These are phyloP conservation scores for Oncorhynchus clarkii DNA, from an alignment of 2,113 vertebrate genomes.

Conservation along the genomic window DNA sequence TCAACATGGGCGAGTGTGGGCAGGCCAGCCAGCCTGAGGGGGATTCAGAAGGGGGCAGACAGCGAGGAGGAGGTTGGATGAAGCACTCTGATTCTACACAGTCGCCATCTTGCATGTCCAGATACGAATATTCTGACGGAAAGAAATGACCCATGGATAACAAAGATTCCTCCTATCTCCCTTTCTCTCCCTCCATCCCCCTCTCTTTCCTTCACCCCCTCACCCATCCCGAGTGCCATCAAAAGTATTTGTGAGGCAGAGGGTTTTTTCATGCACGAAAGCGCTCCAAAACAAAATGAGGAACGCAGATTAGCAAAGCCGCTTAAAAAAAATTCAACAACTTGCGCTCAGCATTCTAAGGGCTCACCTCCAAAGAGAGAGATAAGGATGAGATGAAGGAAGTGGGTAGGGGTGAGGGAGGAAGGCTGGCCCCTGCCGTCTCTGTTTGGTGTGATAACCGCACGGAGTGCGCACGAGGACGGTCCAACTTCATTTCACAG, in stretches of 20 bases:
- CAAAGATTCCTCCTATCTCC: constrained; percentile 11
- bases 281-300: constrained; percentile 46
- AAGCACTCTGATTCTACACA: constrained; percentile 15
- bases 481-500: constrained; percentile 37
- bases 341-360: constrained; percentile 6
- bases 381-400: constrained; percentile 11
- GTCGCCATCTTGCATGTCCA: constrained; percentile 16
- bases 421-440: neutral
- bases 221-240: constrained; percentile 8
- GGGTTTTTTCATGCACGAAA: constrained; percentile 45
- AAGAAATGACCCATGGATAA: constrained; percentile 25
- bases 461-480: neutral
- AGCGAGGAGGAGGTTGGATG: neutral
- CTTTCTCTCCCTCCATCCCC: neutral
- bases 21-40: constrained; percentile 15
- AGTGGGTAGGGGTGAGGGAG: neutral
- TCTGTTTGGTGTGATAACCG: constrained; percentile 38
- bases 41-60: neutral
- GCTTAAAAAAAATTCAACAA: constrained; percentile 47
- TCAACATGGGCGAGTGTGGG: constrained; percentile 8
- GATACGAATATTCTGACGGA: constrained; percentile 15
- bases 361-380: constrained; percentile 34
- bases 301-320: constrained; percentile 45
- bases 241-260: constrained; percentile 27
- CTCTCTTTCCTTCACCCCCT: constrained; percentile 4